Evolutionary conservation across 2,888 invertebrate species (phyloP), one percentile per base, ranked within the genome.

Genomic region (Amphimallon solstitiale): DNA sequence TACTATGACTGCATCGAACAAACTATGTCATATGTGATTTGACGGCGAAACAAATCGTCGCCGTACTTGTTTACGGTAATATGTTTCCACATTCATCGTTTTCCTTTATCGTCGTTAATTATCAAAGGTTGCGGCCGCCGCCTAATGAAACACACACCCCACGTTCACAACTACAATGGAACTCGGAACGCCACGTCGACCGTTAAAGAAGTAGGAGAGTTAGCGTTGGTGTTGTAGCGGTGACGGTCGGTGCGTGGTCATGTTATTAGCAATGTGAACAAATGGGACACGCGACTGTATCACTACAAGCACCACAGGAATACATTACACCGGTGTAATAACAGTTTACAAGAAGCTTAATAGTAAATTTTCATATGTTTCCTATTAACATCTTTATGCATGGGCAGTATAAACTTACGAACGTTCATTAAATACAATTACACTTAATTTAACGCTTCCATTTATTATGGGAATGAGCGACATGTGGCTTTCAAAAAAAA

Each of bases 61-160:
- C 5, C 29, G 29, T 9, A 38, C 54, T 54, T 54, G 54, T 54
- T 54, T 54, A 54, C 21, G 54, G 54, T 38, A 54, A 54, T 54
- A 37, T 9, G 38, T 21, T 19, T 23, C 4, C 38, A 19, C 37
- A 37, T 54, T 54, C 21, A 21, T 9, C 54, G 38, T 54, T 38
- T n/a, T 54, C 14, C 40, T 38, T 54, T 54, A 54, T 54, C 54
- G 54, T 21, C 2, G 9, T 19, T 38, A 54, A 54, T 54, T 54
- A 54, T 54, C 54, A 54, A 23, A 7, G 19, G 21, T 29, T 29
- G 38, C 38, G 54, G 54, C 19, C 48, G n/a, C 9, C 29, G 9
- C 9, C 29, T 29, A 17, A 17, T 12, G 19, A n/a, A 48, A 23
- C 48, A n/a, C 4, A 23, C 48, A 23, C 48, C 48, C 15, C 23